A percentile compares a stretch with the other conserved stretches of the same genome.
These are phyloP conservation scores for Pipistrellus nathusii DNA, from an alignment of 2,797 vertebrate genomes.

Conservation along the genomic window DNA sequence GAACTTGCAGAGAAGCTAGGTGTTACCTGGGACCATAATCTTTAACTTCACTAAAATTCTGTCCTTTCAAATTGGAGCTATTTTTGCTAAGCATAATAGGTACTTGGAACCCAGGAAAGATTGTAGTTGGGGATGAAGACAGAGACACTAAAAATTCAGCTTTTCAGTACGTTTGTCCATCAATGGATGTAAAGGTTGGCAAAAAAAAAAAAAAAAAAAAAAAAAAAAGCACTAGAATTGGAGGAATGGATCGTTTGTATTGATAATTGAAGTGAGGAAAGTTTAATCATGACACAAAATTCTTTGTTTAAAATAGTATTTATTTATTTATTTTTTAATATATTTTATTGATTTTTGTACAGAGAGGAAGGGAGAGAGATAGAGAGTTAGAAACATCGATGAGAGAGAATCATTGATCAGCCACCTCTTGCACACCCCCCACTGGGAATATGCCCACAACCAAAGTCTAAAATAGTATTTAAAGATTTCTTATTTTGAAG, in stretches of 20 bases:
- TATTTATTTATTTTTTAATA: no score
- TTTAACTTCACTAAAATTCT: slow-evolving; percentile 3
- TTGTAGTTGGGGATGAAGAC: background rate
- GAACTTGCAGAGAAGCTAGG: background rate
- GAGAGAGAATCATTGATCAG: no score
- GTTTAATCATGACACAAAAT: background rate
- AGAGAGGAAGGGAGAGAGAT: no score
- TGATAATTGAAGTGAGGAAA: background rate
- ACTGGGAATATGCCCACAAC: no score
- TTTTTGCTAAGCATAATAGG: background rate
- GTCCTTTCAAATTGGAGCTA: background rate
- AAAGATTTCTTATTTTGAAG: background rate
- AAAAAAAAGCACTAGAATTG: background rate
- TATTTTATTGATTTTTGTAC: no score
- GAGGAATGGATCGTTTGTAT: background rate
- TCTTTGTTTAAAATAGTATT: background rate
- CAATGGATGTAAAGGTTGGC: background rate
- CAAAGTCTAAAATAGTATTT: background rate
- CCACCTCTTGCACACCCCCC: no score
- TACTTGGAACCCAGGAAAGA: background rate
- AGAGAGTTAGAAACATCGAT: no score
- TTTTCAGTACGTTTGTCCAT: background rate
- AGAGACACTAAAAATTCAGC: background rate
- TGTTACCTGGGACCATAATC: background rate
- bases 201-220: background rate